A percentile compares a stretch with the other conserved stretches of the same genome.
These are phyloP conservation scores for Pangasius larnaudii DNA, from an alignment of 2,797 vertebrate genomes.

Conservation along the genomic window DNA sequence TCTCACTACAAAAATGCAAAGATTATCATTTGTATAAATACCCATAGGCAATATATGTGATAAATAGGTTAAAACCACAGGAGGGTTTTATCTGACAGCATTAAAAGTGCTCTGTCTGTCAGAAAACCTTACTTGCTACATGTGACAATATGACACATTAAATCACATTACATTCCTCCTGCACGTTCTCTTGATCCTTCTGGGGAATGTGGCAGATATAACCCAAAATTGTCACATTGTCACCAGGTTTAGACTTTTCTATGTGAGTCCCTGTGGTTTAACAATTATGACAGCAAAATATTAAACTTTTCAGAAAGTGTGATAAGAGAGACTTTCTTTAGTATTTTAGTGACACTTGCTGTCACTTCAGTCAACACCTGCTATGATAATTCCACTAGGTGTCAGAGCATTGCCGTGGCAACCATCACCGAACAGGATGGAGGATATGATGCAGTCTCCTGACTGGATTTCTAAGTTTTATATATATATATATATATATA, in stretches of 20 bases:
- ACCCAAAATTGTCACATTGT: slow-evolving; percentile 8
- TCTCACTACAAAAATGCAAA: not conserved
- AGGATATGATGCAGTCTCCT: not conserved
- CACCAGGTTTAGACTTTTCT: not conserved
- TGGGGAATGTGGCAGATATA: not conserved
- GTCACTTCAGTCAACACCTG: slow-evolving; percentile 10
- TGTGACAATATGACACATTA: not conserved
- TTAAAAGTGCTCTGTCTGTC: not conserved
- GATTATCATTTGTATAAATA: not conserved
- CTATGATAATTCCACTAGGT: not conserved
- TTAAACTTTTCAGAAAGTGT: not conserved
- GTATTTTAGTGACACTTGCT: slow-evolving; percentile 11
- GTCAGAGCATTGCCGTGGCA: slow-evolving; percentile 6
- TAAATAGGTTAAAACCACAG: not conserved
- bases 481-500: too few species aligned
- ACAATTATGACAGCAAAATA: not conserved
- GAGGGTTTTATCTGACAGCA: not conserved
- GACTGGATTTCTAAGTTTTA: not conserved
- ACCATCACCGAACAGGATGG: not conserved
- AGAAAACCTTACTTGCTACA: not conserved
- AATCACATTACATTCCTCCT: not conserved
- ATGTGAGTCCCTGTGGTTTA: not conserved
- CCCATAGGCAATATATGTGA: too few species aligned
- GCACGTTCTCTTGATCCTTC: not conserved
- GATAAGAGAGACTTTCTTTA: not conserved